Conservation (phyloP, 1,140 invertebrate genomes). For the Meloidogyne exigua region DNA sequence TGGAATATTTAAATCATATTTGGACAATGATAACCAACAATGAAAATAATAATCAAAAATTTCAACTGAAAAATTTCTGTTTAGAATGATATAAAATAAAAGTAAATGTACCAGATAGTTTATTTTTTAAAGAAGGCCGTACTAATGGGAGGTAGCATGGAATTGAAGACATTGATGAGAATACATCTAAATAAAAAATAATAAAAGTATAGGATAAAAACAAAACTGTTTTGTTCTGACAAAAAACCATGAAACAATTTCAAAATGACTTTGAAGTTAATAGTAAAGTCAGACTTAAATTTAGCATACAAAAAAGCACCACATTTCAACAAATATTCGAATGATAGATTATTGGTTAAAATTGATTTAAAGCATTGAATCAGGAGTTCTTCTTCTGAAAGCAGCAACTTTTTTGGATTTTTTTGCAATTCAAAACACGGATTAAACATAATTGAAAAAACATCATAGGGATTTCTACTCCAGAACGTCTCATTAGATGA, state of each 20-base stretch:
- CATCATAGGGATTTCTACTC: conserved; percentile 11
- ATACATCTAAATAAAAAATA: neutral
- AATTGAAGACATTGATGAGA: neutral
- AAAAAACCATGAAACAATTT: neutral
- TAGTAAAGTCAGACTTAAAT: neutral
- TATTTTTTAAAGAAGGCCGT: neutral
- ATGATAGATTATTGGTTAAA: neutral
- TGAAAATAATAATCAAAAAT: neutral
- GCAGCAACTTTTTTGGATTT: neutral
- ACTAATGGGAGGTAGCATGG: neutral
- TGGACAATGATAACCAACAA: neutral
- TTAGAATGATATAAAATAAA: neutral
- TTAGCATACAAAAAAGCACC: neutral
- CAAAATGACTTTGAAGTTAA: neutral
- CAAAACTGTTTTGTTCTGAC: neutral
- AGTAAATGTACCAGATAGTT: neutral
- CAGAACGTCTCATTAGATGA: neutral
- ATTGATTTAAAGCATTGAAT: neutral
- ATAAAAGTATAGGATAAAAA: neutral
- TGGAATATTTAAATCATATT: neutral
- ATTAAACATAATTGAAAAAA: neutral
- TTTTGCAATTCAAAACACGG: neutral
- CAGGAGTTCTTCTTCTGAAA: neutral
- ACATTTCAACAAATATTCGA: neutral
- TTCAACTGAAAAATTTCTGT: neutral